Evolutionary conservation across 2,113 vertebrate species (phyloP).

Genomic region (Sylvilagus bachmani): DNA sequence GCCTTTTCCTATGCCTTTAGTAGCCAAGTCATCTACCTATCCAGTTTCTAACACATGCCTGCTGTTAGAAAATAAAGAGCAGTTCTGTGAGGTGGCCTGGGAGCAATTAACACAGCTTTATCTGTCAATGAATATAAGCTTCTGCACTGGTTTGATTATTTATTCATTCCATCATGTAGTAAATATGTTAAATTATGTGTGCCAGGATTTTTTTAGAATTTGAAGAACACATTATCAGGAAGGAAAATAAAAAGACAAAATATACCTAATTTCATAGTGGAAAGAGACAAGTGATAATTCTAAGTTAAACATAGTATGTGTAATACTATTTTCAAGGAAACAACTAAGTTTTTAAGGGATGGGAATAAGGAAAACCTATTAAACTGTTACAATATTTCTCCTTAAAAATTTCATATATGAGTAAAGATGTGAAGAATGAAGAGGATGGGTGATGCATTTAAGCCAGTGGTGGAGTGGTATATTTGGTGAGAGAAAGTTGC

Average conservation of each 20-base stretch:
- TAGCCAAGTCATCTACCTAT: background rate
- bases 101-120: background rate
- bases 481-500: background rate
- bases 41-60: background rate
- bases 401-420: background rate
- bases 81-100: background rate
- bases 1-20: background rate
- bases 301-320: background rate
- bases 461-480: background rate
- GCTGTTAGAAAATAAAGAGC: background rate
- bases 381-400: background rate
- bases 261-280: background rate
- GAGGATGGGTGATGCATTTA: background rate
- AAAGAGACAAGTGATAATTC: background rate
- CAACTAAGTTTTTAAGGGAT: background rate
- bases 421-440: background rate
- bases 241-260: background rate
- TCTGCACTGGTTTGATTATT: slow-evolving; percentile 13
- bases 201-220: background rate
- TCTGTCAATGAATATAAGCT: background rate
- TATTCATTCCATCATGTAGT: background rate
- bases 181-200: background rate
- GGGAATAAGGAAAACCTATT: rapidly evolving
- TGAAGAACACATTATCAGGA: background rate
- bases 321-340: background rate